Percentiles rank a stretch among this genome's conserved stretches.
Conservation (phyloP, 2,113 vertebrate genomes). For the Guaruba guarouba region DNA sequence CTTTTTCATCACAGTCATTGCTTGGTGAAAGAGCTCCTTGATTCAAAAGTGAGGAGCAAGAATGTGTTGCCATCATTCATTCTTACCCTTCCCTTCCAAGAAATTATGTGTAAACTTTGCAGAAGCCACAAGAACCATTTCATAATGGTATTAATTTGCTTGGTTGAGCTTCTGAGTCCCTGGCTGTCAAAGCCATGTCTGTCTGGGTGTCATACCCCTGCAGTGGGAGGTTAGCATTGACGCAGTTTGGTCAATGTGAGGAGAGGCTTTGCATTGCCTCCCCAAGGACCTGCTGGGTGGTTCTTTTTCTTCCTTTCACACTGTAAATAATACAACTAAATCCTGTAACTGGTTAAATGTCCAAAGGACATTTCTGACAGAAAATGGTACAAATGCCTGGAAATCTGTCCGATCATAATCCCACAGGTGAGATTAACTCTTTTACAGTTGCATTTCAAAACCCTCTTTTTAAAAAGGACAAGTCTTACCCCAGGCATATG, state of each 20-base stretch:
- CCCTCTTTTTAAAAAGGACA: background rate
- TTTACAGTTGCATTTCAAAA: background rate
- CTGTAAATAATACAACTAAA: background rate
- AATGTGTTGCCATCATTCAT: background rate
- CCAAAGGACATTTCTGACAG: background rate
- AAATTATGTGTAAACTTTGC: background rate
- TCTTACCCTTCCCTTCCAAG: background rate
- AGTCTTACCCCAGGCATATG: background rate
- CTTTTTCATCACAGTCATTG: fast-evolving
- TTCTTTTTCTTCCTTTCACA: background rate
- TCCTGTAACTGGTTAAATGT: background rate
- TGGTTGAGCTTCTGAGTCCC: background rate
- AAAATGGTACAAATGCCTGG: background rate
- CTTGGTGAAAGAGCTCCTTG: background rate
- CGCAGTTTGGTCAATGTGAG: background rate
- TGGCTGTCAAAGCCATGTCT: background rate
- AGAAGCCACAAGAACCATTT: background rate
- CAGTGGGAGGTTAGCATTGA: background rate
- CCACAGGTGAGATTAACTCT: background rate
- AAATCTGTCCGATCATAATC: background rate
- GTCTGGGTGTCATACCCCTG: background rate
- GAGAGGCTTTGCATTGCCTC: background rate
- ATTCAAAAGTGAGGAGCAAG: background rate
- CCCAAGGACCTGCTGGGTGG: background rate
- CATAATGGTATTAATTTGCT: background rate